Evolutionary conservation across 2,888 invertebrate genomes (phyloP), one percentile per base, ranked within the genome.

Genomic region (Chloroclystis v-ata): DNA sequence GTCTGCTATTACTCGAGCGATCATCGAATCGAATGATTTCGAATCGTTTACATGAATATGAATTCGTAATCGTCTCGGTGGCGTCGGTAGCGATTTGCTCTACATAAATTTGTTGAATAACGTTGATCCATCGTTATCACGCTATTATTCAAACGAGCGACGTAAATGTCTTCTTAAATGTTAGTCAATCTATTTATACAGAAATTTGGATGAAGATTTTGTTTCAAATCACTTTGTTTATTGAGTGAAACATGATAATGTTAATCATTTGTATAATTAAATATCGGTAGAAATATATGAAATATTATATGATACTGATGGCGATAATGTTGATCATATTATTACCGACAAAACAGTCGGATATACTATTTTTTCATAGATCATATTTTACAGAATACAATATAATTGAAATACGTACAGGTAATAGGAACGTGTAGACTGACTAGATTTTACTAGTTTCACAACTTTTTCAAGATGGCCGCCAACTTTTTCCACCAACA

Each of bases 381-480:
- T n/a, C 13, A 30, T 26, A 29, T 43, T 28, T 55, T 63, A 61
- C 49, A 51, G 54, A 63, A 58, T 56, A 61, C 52, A 62, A 60
- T 58, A 60, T 59, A 63, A 65, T 61, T 24, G 3, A 24, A 24
- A 24, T 6, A 6, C 4, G 6, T 5, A 24, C 6, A 4, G 6
- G 55, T 45, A 43, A 43, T 49, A 6, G 13, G 4, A 24, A 10
- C 10, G 13, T 1, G 28, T 16, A 1, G 12, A 24, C 42, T 10
- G 16, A 43, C 47, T 37, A 64, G 65, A 65, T 59, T 70, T n/a
- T n/a, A n/a, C n/a, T n/a, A n/a, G n/a, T n/a, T n/a, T n/a, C n/a
- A 20, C 20, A 20, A 20, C 20, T 77, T 69, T 81, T 82, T 78
- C 74, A 80, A 77, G 64, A 81, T 81, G 81, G 77, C 78, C 63